Evolutionary conservation across 2,113 vertebrate genomes (phyloP), one percentile per base, ranked within the genome.

Genomic region (Ptychochromis oligacanthus): DNA sequence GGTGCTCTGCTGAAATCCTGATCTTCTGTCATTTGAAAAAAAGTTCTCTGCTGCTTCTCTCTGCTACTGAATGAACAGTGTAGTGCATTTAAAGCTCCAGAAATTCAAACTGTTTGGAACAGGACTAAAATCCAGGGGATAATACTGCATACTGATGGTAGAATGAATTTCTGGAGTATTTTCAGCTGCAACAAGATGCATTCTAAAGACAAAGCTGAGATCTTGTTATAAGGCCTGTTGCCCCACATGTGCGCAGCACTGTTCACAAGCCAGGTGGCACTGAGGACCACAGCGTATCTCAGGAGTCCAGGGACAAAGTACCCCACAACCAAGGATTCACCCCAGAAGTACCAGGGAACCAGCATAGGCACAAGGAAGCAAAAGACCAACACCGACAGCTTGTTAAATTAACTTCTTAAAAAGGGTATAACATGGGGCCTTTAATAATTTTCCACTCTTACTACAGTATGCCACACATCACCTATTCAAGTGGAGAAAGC

Each of bases 191-290:
- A 26, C 38, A 46, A 26, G 40, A 67, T 15, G 46, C 64, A 67
- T 6, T 67, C 64, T 67, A 22, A 67, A 49, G n/a, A n/a, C n/a
- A n/a, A n/a, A n/a, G n/a, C n/a, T n/a, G n/a, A n/a, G n/a, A n/a
- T 75, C 81, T 89, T 89, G 93, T 99, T 97, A 2, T 98, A 99
- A 0, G 98, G 98, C 59, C 97, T 95, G 93, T 96, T 97, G 60
- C 98, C 98, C 59, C 96, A 99, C 91, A 99, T 96, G 87, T 99
- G 98, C 20, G 97, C 97, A 1, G 97, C 97, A 4, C 97, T 99
- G 94, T 99, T 99, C 89, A 99, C 98, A 81, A 99, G 88, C 98
- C 98, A 99, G 64, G 96, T 96, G 87, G 94, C 95, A 8, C 98
- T 98, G 75, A 99, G 97, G 43, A 95, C 94, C 15, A 95, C 0